Conservation (phyloP, 2,888 invertebrate genomes). For the Dichetophora obliterata region DNA sequence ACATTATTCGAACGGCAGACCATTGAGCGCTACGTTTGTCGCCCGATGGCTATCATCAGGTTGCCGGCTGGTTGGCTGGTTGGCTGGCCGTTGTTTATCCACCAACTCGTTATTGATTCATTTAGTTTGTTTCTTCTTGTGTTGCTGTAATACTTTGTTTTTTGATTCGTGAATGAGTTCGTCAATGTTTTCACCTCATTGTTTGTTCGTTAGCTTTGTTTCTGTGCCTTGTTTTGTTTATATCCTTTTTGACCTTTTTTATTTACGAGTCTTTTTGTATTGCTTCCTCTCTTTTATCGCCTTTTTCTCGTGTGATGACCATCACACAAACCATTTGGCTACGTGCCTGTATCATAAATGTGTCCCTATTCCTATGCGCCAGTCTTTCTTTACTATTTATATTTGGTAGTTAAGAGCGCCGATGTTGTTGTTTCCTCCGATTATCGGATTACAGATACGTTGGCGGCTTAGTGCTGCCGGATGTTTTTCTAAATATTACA, state of each 20-base stretch:
- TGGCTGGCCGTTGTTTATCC: background rate
- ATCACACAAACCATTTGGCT: too few relatives aligned
- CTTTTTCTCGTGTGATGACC: background rate
- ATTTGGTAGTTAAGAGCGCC: background rate
- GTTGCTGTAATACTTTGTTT: background rate
- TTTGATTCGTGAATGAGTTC: conserved; percentile 9
- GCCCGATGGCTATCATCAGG: background rate
- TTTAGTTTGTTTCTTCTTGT: conserved; percentile 14
- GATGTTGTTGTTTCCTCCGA: too few relatives aligned
- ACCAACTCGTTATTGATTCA: conserved; percentile 16
- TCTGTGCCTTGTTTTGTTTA: background rate
- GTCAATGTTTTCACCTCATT: background rate
- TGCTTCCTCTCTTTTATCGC: background rate
- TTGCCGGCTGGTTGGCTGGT: background rate
- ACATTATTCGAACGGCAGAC: too few relatives aligned
- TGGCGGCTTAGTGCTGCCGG: too few relatives aligned
- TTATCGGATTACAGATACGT: too few relatives aligned
- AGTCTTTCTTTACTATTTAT: background rate
- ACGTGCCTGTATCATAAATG: background rate
- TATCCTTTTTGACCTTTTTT: background rate
- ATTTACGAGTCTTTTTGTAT: background rate
- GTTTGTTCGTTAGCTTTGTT: conserved; percentile 13
- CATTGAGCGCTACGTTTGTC: background rate
- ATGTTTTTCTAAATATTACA: too few relatives aligned
- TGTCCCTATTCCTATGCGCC: background rate